Percentiles rank a stretch among this genome's conserved stretches.
Conservation (phyloP, 1,140 invertebrate species). For the Leptopilina clavipes region DNA sequence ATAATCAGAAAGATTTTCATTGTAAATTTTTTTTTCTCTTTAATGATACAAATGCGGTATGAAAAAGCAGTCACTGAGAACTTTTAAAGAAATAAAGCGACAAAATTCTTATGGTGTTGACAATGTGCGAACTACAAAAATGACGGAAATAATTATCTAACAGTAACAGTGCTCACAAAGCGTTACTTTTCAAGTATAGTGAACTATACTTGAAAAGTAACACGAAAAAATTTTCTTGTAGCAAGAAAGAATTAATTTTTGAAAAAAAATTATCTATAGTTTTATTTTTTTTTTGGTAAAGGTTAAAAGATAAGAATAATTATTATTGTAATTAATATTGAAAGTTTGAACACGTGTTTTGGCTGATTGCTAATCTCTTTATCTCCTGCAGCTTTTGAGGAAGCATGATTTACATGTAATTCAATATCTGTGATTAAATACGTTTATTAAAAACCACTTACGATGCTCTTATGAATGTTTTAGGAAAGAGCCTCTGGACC, state of each 20-base stretch:
- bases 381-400: constrained; percentile 13
- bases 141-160: constrained; percentile 55
- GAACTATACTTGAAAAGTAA: no score
- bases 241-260: no score
- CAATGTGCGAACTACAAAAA: constrained; percentile 39
- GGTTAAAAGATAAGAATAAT: no score
- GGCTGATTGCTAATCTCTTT: constrained; percentile 46
- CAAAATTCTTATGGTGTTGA: constrained; percentile 10
- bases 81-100: constrained; percentile 11
- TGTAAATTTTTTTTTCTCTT: constrained; percentile 27
- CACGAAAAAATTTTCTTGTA: no score
- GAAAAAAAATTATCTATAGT: no score
- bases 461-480: constrained; percentile 66
- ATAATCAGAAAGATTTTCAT: constrained; percentile 41
- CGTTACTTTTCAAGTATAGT: neutral
- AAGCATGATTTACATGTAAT: constrained; percentile 61
- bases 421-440: constrained; percentile 68
- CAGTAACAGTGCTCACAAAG: constrained; percentile 43
- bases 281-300: no score
- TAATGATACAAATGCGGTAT: neutral
- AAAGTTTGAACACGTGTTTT: constrained; percentile 39
- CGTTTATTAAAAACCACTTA: constrained; percentile 72
- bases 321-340: neutral
- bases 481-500: constrained; percentile 51
- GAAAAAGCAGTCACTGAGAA: constrained; percentile 27